A percentile compares a stretch with the other conserved stretches of the same genome.
Conservation (phyloP, 2,113 vertebrate genomes). For the Clarias gariepinus region DNA sequence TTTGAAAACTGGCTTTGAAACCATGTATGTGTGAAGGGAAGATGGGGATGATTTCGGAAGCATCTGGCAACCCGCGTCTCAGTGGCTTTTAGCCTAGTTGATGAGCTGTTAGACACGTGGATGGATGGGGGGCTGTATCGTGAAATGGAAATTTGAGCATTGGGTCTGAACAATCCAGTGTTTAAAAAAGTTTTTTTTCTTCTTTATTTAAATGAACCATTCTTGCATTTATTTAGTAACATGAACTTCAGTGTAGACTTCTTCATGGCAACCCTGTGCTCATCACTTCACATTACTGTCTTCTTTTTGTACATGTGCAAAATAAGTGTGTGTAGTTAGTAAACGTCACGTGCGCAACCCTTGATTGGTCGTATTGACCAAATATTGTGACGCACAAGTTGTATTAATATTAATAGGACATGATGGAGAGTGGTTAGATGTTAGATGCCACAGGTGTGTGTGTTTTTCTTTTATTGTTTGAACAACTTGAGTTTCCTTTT, state of each 20-base stretch:
- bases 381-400: background rate
- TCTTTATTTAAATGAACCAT: background rate
- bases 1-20: background rate
- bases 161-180: background rate
- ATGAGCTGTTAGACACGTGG: conserved; percentile 49
- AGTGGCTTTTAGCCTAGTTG: conserved; percentile 46
- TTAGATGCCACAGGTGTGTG: conserved; percentile 10
- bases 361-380: background rate
- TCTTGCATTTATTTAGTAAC: background rate
- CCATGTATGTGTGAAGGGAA: no score
- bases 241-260: background rate
- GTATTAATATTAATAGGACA: background rate
- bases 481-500: conserved; percentile 29
- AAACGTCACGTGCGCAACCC: background rate
- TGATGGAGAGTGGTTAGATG: background rate
- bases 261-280: background rate
- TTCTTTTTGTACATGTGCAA: background rate
- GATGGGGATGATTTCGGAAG: background rate
- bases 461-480: background rate
- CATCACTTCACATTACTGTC: background rate
- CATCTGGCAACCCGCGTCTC: conserved; percentile 44
- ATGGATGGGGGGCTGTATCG: conserved; percentile 61
- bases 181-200: background rate
- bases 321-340: background rate
- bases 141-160: conserved; percentile 60